These are phyloP conservation scores for Hydroisotoma schaefferi DNA, from an alignment of 2,888 invertebrate species.

Conservation along the genomic window DNA sequence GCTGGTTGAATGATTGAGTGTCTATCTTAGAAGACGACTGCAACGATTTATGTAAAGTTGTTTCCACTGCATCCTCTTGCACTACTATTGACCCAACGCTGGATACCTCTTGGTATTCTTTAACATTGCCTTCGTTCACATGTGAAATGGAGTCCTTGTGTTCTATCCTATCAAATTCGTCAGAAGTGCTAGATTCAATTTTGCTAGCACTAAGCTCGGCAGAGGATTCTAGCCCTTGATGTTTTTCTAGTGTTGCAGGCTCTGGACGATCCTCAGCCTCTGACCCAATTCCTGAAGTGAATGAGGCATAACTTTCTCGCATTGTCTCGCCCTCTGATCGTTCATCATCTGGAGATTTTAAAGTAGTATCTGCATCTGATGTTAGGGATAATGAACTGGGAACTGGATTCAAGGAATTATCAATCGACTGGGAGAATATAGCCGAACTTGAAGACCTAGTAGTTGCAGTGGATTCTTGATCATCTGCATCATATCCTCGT, in stretches of 20 bases:
- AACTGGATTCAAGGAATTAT: constrained; percentile 13
- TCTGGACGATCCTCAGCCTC: constrained; percentile 21
- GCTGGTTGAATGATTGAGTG: too few relatives aligned
- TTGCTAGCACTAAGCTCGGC: background rate
- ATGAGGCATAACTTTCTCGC: constrained; percentile 31
- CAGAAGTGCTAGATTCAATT: background rate
- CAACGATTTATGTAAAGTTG: too few relatives aligned
- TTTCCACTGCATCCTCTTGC: too few relatives aligned
- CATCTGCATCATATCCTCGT: constrained; percentile 14
- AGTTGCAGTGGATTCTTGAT: constrained; percentile 24
- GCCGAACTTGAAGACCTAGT: constrained; percentile 28
- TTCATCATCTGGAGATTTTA: constrained; percentile 28
- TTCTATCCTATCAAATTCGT: too few relatives aligned
- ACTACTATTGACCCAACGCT: background rate
- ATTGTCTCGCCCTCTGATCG: constrained; percentile 34
- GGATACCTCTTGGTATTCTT: background rate
- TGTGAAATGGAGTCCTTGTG: background rate
- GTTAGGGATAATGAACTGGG: constrained; percentile 6
- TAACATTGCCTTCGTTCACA: background rate
- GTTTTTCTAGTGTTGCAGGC: too few relatives aligned
- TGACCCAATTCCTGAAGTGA: constrained; percentile 34
- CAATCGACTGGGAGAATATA: constrained; percentile 19
- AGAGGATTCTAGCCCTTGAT: background rate
- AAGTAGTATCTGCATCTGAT: constrained; percentile 20
- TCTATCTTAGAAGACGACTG: too few relatives aligned